Conservation (phyloP, 2,888 invertebrate species). For the Tipula helvola region DNA sequence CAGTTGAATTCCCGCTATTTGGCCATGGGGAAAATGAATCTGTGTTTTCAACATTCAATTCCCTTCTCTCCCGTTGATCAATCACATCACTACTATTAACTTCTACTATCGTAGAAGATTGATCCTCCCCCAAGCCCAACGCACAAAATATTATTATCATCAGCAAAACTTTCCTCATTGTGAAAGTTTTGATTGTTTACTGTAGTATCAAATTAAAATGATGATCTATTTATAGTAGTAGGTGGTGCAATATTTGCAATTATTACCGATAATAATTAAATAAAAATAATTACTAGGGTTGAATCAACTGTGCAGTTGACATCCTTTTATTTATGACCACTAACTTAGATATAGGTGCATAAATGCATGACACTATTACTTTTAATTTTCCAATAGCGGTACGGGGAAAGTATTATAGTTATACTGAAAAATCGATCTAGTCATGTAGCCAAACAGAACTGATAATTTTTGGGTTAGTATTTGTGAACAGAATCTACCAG, state of each 20-base stretch:
- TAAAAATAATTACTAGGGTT: neutral
- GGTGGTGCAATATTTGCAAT: neutral
- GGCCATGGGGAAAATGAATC: neutral
- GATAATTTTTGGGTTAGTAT: no score
- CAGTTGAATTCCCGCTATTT: no score
- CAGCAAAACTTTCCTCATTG: neutral
- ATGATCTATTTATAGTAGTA: neutral
- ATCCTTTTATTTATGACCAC: neutral
- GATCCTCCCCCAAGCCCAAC: neutral
- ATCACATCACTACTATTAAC: neutral
- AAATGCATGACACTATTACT: neutral
- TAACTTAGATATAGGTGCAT: neutral
- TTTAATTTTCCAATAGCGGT: neutral
- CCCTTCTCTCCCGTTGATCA: neutral
- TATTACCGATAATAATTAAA: neutral
- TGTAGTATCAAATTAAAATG: neutral
- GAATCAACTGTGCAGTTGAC: neutral
- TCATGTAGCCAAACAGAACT: no score
- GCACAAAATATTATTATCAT: neutral
- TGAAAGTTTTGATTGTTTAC: neutral
- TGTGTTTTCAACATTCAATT: neutral
- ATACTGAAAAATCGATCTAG: no score
- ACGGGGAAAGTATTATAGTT: no score
- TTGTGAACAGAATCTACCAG: no score
- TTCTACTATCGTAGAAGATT: neutral